Percentiles rank a stretch among this genome's conserved stretches.
These are phyloP conservation scores for Rhopalosiphum padi DNA, from an alignment of 1,140 invertebrate species.

Conservation along the genomic window DNA sequence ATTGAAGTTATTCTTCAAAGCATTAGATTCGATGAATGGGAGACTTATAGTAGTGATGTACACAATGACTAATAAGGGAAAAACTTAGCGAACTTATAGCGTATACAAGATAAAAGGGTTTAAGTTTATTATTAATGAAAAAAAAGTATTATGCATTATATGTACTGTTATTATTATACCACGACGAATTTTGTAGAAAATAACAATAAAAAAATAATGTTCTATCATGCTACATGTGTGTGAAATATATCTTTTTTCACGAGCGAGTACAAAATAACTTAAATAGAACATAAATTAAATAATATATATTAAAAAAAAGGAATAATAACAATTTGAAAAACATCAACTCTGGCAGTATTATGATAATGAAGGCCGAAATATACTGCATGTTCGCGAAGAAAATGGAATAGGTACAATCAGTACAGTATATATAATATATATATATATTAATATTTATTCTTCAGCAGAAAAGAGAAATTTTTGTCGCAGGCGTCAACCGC, in stretches of 20 bases:
- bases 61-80: background rate
- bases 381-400: background rate
- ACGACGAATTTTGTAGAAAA: background rate
- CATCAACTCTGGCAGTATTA: background rate
- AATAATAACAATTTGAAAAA: background rate
- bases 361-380: background rate
- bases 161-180: background rate
- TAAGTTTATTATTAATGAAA: background rate
- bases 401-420: background rate
- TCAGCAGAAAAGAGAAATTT: conserved; percentile 33
- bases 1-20: conserved; percentile 22
- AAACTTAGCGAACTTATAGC: background rate
- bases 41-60: background rate
- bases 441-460: background rate
- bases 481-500: conserved; percentile 8
- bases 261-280: background rate
- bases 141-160: background rate
- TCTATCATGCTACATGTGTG: background rate
- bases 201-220: background rate
- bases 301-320: background rate
- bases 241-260: background rate
- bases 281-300: background rate
- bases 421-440: background rate
- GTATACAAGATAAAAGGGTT: background rate
- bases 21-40: background rate